Percentiles rank a stretch among this genome's conserved stretches.
phyloP scores from a whole-genome alignment of 2,888 invertebrate genomes.

The Melieria crassipennis region DNA sequence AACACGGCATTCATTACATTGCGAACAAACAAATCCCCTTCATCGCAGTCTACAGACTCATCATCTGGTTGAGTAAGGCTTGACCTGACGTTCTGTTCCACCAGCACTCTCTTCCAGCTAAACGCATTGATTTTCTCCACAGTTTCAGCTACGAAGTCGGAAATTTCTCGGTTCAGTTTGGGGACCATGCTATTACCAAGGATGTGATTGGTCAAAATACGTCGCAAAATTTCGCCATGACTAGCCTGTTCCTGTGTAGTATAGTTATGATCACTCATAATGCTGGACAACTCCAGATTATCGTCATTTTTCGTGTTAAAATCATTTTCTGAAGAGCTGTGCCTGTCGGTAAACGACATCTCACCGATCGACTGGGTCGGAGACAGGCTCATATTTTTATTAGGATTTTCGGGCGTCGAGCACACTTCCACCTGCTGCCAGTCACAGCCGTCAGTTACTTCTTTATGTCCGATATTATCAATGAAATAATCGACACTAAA shows the following conservation, averaged over 20 bases:
- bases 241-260: conserved; percentile 44
- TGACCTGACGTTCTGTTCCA: too few species aligned
- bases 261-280: conserved; percentile 55
- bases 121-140: conserved; percentile 41
- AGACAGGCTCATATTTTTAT: not conserved
- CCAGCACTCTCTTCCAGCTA: not conserved
- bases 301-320: conserved; percentile 20
- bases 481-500: conserved; percentile 5
- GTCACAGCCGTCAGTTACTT: not conserved
- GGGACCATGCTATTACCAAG: conserved; percentile 24
- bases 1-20: conserved; percentile 15
- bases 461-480: conserved; percentile 11
- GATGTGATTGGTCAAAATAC: conserved; percentile 46
- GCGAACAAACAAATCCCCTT: conserved; percentile 17
- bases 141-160: conserved; percentile 47
- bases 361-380: too few species aligned
- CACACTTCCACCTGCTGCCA: conserved; percentile 5
- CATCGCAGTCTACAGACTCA: not conserved
- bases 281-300: conserved; percentile 39
- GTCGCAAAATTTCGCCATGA: conserved; percentile 23
- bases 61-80: not conserved
- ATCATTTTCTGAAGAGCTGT: not conserved
- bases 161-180: too few species aligned
- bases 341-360: not conserved
- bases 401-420: not conserved